Evolutionary conservation across 2,797 vertebrate genomes (phyloP).

Genomic region (Platyrinchus mystaceus): DNA sequence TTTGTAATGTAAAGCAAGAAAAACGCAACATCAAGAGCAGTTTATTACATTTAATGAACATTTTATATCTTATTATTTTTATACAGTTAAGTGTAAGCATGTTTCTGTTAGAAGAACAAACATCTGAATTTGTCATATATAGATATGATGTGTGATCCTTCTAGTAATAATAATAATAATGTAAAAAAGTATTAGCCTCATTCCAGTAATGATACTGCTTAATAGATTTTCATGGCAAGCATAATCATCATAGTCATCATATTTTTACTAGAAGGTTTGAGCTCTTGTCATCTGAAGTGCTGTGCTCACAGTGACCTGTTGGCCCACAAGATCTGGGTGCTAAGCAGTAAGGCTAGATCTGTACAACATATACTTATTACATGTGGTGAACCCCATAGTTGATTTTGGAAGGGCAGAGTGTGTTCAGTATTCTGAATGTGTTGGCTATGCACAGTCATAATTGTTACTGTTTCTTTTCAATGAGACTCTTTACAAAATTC

Average conservation of each 20-base stretch:
- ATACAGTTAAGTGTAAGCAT: neutral
- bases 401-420: neutral
- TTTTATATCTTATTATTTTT: neutral
- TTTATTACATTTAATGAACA: neutral
- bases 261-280: neutral
- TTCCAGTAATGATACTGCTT: neutral
- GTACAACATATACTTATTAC: fast-evolving
- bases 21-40: neutral
- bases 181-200: neutral
- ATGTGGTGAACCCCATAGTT: neutral
- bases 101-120: neutral
- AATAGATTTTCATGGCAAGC: neutral
- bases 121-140: too few species aligned
- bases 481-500: neutral
- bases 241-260: neutral
- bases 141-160: neutral
- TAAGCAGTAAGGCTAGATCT: neutral
- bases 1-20: neutral
- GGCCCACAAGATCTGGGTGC: neutral
- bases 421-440: neutral
- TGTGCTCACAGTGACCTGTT: neutral
- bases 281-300: neutral
- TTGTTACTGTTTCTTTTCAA: neutral
- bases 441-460: neutral
- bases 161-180: neutral